phyloP scores from a whole-genome alignment of 2,888 invertebrate genomes.

The Beris morrisii region DNA sequence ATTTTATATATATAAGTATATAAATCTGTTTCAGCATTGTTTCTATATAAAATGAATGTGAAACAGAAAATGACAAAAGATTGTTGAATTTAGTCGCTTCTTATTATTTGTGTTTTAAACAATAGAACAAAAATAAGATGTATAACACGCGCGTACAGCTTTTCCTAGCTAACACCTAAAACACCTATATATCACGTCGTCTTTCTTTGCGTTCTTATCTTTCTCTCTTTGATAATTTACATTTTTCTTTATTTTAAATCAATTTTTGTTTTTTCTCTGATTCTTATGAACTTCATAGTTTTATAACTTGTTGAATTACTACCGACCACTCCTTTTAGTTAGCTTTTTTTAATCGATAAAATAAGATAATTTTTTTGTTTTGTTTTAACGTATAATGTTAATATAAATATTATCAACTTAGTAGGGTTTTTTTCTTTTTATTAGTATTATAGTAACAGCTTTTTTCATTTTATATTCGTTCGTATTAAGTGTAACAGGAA shows the following conservation, averaged over 20 bases:
- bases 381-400: slow-evolving; percentile 9
- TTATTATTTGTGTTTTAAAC: slow-evolving; percentile 6
- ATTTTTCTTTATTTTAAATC: too few relatives aligned
- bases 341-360: slow-evolving; percentile 19
- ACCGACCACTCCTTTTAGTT: neutral
- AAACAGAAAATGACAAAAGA: slow-evolving; percentile 3
- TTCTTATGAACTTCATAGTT: too few relatives aligned
- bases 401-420: slow-evolving; percentile 17
- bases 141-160: slow-evolving; percentile 1
- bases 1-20: too few relatives aligned
- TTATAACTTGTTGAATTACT: too few relatives aligned
- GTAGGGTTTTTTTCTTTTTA: slow-evolving; percentile 17
- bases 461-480: neutral
- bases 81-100: neutral
- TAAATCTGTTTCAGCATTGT: slow-evolving; percentile 27
- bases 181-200: slow-evolving; percentile 13
- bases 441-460: slow-evolving; percentile 27
- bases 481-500: slow-evolving; percentile 9
- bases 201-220: neutral
- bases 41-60: slow-evolving; percentile 31
- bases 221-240: slow-evolving; percentile 1
- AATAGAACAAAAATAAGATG: slow-evolving; percentile 4
- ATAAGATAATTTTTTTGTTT: slow-evolving; percentile 21
- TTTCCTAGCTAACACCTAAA: slow-evolving; percentile 19
- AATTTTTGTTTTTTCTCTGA: too few relatives aligned